A percentile compares a stretch with the other conserved stretches of the same genome.
These are phyloP conservation scores for Ranitomeya imitator DNA, from an alignment of 2,113 vertebrate genomes.

Conservation along the genomic window DNA sequence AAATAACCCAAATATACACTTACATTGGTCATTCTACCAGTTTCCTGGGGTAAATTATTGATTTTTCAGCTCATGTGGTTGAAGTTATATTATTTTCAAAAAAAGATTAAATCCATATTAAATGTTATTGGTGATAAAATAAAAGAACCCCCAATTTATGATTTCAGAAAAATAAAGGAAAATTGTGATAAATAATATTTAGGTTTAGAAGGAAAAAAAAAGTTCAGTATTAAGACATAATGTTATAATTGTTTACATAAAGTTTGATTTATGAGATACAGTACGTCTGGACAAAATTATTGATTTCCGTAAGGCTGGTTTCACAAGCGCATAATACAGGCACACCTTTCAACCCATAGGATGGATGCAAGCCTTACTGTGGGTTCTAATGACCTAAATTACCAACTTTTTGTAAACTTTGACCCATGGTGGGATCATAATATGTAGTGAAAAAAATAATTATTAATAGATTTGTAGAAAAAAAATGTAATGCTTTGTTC, in stretches of 20 bases:
- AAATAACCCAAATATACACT: slow-evolving; percentile 44
- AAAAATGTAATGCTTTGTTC: no score
- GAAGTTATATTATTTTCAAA: slow-evolving; percentile 29
- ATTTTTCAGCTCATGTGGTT: not conserved
- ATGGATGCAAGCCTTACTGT: no score
- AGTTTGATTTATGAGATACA: not conserved
- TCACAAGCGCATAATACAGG: not conserved
- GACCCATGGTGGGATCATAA: no score
- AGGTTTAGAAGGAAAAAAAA: not conserved
- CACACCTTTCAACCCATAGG: not conserved
- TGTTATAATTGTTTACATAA: not conserved
- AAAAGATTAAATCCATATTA: not conserved
- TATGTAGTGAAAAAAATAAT: no score
- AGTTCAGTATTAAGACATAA: not conserved
- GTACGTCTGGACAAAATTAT: not conserved
- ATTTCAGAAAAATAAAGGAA: not conserved
- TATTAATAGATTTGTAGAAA: no score
- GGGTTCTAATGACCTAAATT: no score
- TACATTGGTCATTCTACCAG: slow-evolving; percentile 7
- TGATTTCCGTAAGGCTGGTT: not conserved
- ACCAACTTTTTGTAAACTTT: no score
- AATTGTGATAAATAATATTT: not conserved
- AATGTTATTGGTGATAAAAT: not conserved
- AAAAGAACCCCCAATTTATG: not conserved
- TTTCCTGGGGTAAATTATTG: slow-evolving; percentile 22